Evolutionary conservation across 1,140 invertebrate species (phyloP).

Genomic region (Solenopsis fugax): DNA sequence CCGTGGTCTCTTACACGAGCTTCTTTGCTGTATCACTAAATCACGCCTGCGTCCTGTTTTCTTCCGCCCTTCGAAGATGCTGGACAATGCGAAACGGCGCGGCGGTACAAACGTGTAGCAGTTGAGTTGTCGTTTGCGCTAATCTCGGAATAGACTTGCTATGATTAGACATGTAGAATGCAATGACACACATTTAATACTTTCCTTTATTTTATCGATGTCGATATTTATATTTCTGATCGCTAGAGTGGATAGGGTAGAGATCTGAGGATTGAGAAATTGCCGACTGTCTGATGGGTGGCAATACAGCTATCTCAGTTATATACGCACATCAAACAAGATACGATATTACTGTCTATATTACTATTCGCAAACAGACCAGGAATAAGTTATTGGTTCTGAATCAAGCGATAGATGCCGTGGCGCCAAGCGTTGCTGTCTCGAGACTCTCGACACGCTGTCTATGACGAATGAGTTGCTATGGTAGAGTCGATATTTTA

Average conservation of each 20-base stretch:
- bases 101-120: background rate
- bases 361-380: slow-evolving; percentile 62
- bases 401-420: slow-evolving; percentile 56
- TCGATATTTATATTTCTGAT: slow-evolving; percentile 27
- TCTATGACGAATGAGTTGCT: slow-evolving; percentile 59
- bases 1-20: slow-evolving; percentile 64
- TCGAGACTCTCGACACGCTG: slow-evolving; percentile 58
- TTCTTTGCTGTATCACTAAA: slow-evolving; percentile 64
- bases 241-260: background rate
- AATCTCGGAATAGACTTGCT: background rate
- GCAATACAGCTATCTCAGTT: slow-evolving; percentile 58
- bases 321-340: slow-evolving; percentile 61
- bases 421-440: slow-evolving; percentile 69
- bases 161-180: slow-evolving; percentile 2
- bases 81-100: slow-evolving; percentile 27
- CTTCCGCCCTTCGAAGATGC: slow-evolving; percentile 33
- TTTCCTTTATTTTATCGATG: slow-evolving; percentile 22
- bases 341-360: slow-evolving; percentile 71
- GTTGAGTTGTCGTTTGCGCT: background rate
- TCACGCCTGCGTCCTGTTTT: slow-evolving; percentile 45
- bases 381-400: slow-evolving; percentile 66
- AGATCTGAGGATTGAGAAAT: slow-evolving; percentile 61
- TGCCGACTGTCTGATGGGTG: slow-evolving; percentile 43
- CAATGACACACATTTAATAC: background rate
- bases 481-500: slow-evolving; percentile 54